phyloP scores from a whole-genome alignment of 2,888 invertebrate species.

The Polydrusus pterygomalis region DNA sequence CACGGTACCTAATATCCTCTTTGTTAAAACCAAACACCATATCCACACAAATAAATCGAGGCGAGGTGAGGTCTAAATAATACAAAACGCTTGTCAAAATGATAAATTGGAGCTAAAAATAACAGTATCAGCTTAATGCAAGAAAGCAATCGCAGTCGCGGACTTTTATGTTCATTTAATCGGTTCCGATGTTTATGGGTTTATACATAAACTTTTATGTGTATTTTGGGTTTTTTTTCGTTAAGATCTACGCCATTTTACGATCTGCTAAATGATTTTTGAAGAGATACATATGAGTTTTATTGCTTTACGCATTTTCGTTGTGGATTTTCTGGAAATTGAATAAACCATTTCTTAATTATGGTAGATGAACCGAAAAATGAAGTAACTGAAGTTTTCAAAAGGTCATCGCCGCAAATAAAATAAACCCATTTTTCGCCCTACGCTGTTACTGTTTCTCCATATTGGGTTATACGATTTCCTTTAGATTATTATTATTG shows the following conservation, averaged over 20 bases:
- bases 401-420: too few relatives aligned
- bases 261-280: slow-evolving; percentile 21
- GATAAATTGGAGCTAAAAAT: slow-evolving; percentile 1
- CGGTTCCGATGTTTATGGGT: slow-evolving; percentile 18
- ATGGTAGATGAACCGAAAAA: neutral
- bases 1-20: too few relatives aligned
- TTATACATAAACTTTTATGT: slow-evolving; percentile 13
- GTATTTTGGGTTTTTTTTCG: slow-evolving; percentile 8
- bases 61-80: neutral
- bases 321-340: neutral
- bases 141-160: neutral
- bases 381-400: too few relatives aligned
- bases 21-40: too few relatives aligned
- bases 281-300: slow-evolving; percentile 12
- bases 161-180: slow-evolving; percentile 21
- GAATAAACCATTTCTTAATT: neutral
- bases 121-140: neutral
- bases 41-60: neutral
- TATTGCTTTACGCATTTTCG: slow-evolving; percentile 16
- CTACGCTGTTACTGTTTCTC: too few relatives aligned
- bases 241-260: slow-evolving; percentile 6
- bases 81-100: neutral
- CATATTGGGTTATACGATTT: too few relatives aligned
- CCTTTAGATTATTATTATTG: too few relatives aligned
- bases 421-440: too few relatives aligned